Conservation (phyloP, 2,113 vertebrate species). For the Hemiprocne comata region DNA sequence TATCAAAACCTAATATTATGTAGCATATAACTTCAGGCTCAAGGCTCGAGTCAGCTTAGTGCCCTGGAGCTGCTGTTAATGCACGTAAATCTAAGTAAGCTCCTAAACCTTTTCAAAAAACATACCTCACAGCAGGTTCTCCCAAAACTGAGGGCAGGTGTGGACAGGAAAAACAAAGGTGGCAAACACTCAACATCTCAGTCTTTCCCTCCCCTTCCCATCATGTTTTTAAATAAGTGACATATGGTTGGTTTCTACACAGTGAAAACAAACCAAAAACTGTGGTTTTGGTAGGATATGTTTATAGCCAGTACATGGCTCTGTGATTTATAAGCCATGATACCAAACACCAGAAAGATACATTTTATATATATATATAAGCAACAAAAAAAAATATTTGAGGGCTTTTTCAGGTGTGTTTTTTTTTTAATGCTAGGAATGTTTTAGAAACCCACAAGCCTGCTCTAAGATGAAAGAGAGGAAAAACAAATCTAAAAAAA, state of each 20-base stretch:
- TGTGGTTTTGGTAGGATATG: neutral
- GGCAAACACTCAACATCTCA: neutral
- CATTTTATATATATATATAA: no score
- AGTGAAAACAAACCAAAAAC: neutral
- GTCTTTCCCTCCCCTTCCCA: neutral
- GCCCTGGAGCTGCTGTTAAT: neutral
- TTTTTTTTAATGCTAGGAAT: neutral
- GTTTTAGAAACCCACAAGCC: neutral
- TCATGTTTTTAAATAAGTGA: neutral
- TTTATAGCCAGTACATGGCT: neutral
- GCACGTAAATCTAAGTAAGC: neutral
- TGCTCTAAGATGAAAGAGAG: neutral
- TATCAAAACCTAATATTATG: neutral
- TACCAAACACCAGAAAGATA: neutral
- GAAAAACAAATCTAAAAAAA: no score
- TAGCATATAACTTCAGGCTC: neutral
- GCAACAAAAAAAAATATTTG: neutral
- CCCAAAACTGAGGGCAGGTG: neutral
- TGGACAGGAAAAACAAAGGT: neutral
- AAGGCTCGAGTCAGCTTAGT: neutral
- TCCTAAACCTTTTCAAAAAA: neutral
- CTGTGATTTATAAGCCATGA: neutral
- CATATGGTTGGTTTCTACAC: neutral
- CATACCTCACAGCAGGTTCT: neutral
- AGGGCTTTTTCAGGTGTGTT: neutral